Conservation (phyloP, 2,888 invertebrate species). For the Cinara cedri region DNA sequence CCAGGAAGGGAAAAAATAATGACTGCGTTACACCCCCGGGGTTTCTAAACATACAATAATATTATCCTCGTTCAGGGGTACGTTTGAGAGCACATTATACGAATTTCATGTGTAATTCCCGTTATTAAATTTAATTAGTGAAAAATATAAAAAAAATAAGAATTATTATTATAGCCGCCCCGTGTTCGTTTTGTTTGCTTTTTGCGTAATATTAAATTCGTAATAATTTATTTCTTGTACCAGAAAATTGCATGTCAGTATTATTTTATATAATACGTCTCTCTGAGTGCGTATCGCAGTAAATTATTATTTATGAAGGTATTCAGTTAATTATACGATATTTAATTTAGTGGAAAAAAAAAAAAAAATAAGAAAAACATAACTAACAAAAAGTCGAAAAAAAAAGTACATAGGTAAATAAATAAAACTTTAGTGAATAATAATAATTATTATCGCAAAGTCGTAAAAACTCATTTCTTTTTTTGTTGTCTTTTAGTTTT, state of each 20-base stretch:
- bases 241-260: not conserved
- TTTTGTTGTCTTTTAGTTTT: too few species aligned
- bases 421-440: too few species aligned
- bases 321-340: constrained; percentile 10
- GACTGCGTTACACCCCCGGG: too few species aligned
- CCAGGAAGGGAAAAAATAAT: too few species aligned
- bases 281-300: not conserved
- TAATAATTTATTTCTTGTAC: constrained; percentile 25
- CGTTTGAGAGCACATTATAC: not conserved
- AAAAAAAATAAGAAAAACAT: not conserved
- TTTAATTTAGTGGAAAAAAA: not conserved
- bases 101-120: not conserved
- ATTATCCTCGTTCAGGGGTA: too few species aligned
- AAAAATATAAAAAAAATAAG: not conserved
- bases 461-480: too few species aligned
- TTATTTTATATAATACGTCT: not conserved
- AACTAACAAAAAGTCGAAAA: too few species aligned
- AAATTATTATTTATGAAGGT: not conserved
- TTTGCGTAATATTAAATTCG: too few species aligned
- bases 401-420: too few species aligned
- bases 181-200: not conserved
- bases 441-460: too few species aligned
- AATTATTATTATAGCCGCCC: not conserved
- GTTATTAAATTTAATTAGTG: constrained; percentile 2
- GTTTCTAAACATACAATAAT: too few species aligned